A percentile compares a stretch with the other conserved stretches of the same genome.
These are phyloP conservation scores for Squalus acanthias DNA, from an alignment of 2,797 vertebrate genomes.

Conservation along the genomic window DNA sequence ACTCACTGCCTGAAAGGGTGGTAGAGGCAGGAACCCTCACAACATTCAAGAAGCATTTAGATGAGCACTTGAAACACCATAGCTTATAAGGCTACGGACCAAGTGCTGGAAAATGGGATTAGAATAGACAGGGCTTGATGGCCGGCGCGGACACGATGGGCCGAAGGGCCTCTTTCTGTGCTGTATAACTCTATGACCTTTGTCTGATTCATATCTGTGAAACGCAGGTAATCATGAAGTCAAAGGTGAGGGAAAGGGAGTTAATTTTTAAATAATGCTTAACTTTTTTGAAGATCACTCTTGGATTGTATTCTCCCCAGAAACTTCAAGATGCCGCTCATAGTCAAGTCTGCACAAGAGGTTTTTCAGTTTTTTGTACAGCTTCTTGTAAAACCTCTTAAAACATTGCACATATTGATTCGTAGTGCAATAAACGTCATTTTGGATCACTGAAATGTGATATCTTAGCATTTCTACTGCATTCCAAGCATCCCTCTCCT, in stretches of 20 bases:
- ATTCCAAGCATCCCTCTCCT: conserved; percentile 51
- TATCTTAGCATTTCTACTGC: conserved; percentile 55
- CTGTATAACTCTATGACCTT: not conserved
- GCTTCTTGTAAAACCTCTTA: not conserved
- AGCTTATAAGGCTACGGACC: too few species aligned
- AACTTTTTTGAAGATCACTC: not conserved
- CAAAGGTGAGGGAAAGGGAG: not conserved
- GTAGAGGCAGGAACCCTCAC: too few species aligned
- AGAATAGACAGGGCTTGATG: too few species aligned
- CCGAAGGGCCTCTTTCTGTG: too few species aligned
- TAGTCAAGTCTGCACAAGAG: not conserved
- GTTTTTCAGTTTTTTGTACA: not conserved
- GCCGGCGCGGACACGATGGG: too few species aligned
- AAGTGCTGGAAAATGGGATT: too few species aligned
- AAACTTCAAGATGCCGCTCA: not conserved
- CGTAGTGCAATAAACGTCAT: not conserved
- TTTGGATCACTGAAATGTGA: conserved; percentile 62
- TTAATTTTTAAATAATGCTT: not conserved
- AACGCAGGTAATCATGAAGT: not conserved
- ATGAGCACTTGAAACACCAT: too few species aligned
- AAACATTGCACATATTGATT: not conserved
- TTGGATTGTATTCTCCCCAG: not conserved
- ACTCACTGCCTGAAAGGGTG: too few species aligned
- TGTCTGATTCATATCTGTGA: not conserved
- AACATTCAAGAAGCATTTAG: too few species aligned